A percentile compares a stretch with the other conserved stretches of the same genome.
Conservation (phyloP, 2,888 invertebrate genomes). For the Tinea pellionella region DNA sequence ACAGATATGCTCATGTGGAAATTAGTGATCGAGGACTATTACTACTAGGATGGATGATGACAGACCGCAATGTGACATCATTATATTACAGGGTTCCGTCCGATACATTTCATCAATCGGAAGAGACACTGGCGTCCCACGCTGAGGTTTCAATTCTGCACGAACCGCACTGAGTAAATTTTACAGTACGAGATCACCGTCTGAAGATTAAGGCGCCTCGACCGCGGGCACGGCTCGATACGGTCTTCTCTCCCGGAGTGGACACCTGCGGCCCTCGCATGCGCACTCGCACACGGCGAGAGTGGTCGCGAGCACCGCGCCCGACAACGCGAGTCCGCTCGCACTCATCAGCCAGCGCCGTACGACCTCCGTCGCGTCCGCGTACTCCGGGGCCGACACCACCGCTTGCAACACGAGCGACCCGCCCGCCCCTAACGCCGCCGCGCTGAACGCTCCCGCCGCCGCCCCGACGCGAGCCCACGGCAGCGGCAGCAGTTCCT, state of each 20-base stretch:
- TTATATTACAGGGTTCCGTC: no score
- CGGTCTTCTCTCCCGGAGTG: not conserved
- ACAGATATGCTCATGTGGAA: no score
- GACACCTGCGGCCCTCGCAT: not conserved
- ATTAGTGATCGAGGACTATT: no score
- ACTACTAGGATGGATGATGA: no score
- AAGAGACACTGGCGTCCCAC: no score
- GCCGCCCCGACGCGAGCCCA: slow-evolving; percentile 40
- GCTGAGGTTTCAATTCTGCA: no score
- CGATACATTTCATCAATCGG: no score
- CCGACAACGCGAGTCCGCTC: not conserved
- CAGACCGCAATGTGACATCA: no score
- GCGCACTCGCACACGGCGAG: not conserved
- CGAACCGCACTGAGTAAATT: no score
- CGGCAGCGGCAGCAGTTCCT: slow-evolving; percentile 50
- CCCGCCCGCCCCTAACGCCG: slow-evolving; percentile 34
- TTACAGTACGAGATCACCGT: not conserved
- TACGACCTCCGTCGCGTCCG: slow-evolving; percentile 17
- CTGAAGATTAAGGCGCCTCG: not conserved
- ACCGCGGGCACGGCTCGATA: not conserved
- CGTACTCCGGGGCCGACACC: slow-evolving; percentile 20
- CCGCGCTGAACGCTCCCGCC: slow-evolving; percentile 34
- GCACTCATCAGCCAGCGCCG: slow-evolving; percentile 15
- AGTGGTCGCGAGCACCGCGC: not conserved
- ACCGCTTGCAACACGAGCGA: slow-evolving; percentile 32